These are phyloP conservation scores for Columba livia DNA, from an alignment of 2,113 vertebrate species.

Conservation along the genomic window DNA sequence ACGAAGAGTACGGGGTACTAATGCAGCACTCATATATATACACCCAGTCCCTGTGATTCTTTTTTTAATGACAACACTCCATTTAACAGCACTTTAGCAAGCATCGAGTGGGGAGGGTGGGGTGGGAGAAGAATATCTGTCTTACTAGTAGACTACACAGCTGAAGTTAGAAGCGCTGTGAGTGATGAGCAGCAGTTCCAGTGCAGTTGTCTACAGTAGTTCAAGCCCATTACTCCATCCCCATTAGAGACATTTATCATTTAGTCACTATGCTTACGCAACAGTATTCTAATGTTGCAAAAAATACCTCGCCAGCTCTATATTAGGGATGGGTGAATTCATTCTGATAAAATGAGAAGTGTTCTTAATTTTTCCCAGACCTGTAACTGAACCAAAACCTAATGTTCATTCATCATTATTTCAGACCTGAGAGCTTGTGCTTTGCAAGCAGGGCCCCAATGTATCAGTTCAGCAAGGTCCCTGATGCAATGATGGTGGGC, in stretches of 20 bases:
- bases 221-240: constrained; percentile 29
- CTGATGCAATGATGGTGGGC: neutral
- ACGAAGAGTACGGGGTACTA: neutral
- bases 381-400: constrained; percentile 59
- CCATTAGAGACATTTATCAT: constrained; percentile 58
- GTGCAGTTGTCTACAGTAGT: neutral
- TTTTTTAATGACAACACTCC: neutral
- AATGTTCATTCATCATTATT: constrained; percentile 59
- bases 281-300: constrained; percentile 32
- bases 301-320: constrained; percentile 17
- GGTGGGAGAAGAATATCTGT: neutral
- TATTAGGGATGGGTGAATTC: constrained; percentile 47
- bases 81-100: neutral
- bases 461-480: constrained; percentile 7
- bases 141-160: neutral
- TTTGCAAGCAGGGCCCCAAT: neutral
- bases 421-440: constrained; percentile 17
- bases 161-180: neutral
- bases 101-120: neutral
- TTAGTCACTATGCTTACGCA: constrained; percentile 60
- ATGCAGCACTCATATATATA: neutral
- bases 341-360: constrained; percentile 32
- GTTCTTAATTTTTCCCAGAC: constrained; percentile 41
- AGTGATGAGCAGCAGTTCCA: neutral
- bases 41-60: neutral